Evolutionary conservation across 2,113 vertebrate species (phyloP).

Genomic region (Rhinolophus sinicus): DNA sequence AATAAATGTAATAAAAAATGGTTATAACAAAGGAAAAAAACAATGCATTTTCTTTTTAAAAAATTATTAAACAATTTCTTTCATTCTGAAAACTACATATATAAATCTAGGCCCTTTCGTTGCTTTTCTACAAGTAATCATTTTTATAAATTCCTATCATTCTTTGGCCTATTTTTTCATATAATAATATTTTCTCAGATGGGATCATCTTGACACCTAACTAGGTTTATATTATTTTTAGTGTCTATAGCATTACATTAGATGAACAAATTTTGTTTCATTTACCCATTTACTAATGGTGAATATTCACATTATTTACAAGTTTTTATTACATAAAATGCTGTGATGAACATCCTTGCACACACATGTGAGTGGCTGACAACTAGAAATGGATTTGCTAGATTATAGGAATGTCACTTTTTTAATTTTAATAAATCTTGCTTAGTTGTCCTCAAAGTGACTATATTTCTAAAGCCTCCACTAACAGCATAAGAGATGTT

Average conservation of each 20-base stretch:
- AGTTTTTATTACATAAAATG: not conserved
- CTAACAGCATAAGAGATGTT: not conserved
- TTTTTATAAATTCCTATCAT: not conserved
- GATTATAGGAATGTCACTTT: not conserved
- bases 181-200: not conserved
- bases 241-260: not conserved
- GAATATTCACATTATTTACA: not conserved
- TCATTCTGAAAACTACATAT: not conserved
- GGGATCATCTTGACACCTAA: not conserved
- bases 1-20: not conserved
- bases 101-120: not conserved
- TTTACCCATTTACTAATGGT: conserved; percentile 21
- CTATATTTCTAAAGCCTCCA: not conserved
- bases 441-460: not conserved
- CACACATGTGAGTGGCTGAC: not conserved
- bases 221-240: not conserved
- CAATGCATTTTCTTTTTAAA: not conserved
- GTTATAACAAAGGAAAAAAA: not conserved
- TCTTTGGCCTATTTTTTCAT: not conserved
- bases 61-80: not conserved
- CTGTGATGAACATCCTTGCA: not conserved
- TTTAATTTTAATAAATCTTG: not conserved
- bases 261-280: not conserved
- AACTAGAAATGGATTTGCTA: not conserved
- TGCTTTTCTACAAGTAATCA: not conserved